phyloP scores from a whole-genome alignment of 2,797 vertebrate genomes.

The Prionace glauca region DNA sequence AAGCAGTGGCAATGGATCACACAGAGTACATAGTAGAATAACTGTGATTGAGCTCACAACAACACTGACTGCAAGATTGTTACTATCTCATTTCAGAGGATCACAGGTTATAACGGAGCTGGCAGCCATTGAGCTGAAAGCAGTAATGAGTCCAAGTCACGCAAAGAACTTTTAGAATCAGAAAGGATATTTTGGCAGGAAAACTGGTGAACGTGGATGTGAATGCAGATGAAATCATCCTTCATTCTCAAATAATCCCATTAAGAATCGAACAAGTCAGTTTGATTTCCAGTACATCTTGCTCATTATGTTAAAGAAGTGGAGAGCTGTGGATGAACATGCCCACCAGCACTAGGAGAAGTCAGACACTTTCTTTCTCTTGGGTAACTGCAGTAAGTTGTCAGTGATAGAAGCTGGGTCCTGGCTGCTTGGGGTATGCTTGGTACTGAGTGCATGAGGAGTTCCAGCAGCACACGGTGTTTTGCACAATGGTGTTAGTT shows the following conservation, averaged over 20 bases:
- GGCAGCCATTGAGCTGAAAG: not conserved
- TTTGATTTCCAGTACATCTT: not conserved
- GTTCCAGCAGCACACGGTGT: slow-evolving; percentile 74
- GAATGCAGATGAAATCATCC: not conserved
- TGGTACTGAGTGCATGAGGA: slow-evolving; percentile 60
- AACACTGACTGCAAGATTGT: not conserved
- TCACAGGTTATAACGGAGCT: not conserved
- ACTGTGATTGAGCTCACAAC: not conserved
- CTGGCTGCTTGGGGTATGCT: slow-evolving; percentile 71
- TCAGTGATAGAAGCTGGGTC: slow-evolving; percentile 91
- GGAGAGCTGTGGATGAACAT: not conserved
- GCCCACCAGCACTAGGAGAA: slow-evolving; percentile 56
- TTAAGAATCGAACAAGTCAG: not conserved
- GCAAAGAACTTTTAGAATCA: not conserved
- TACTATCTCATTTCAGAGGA: not conserved
- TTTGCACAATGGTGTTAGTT: slow-evolving; percentile 61
- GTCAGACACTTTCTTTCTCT: slow-evolving; percentile 79
- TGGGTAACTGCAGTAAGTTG: slow-evolving; percentile 87
- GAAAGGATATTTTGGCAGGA: not conserved
- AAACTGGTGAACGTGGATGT: not conserved
- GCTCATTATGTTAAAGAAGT: not conserved
- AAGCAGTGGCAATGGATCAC: not conserved
- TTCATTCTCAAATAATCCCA: not conserved
- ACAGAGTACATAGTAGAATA: not conserved
- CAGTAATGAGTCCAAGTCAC: too few species aligned